Evolutionary conservation across 2,797 vertebrate genomes (phyloP), one percentile per base, ranked within the genome.

Genomic region (Liasis olivaceus): DNA sequence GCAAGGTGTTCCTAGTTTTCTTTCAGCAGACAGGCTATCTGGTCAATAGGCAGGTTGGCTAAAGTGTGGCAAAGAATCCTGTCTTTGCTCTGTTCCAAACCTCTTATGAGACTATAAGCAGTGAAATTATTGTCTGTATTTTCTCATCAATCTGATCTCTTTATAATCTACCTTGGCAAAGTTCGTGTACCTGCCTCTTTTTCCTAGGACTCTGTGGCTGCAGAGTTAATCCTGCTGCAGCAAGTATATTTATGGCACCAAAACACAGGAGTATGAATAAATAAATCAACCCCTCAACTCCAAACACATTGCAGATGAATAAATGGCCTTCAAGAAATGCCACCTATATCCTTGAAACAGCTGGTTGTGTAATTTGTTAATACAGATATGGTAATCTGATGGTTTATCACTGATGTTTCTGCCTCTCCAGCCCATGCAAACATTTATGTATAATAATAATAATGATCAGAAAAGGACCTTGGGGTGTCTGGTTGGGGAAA

Each of bases 331-430:
- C 77, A 36, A 59, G 88, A 89, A 92, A 90, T 69, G 15, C 26
- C 22, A 24, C 31, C 63, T 56, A 20, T 90, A 60, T 36, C n/a
- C 60, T 85, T 87, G 51, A 42, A 90, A 14, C 84, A 87, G 36
- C 63, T 90, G 54, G 86, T 72, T 60, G 64, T 36, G 62, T 59
- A 86, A 54, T 86, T 31, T 88, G 17, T 63, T 51, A 88, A 51
- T 47, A 47, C 20, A 28, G 28, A 14, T 11, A 60, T 81, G 56
- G n/a, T 11, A 85, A 62, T 77, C 20, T 42, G 62, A 54, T 47
- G 64, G 69, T 63, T 92, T 88, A 56, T 63, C 87, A 92, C 28
- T 88, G 91, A 84, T 51, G 56, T 59, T 54, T 92, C 91, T 89
- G 28, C 54, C 51, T 17, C 66, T 15, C 51, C 42, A 1, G 13